A percentile compares a stretch with the other conserved stretches of the same genome.
Evolutionary conservation across 2,888 invertebrate genomes (phyloP).

Genomic region (Melipona bicolor): DNA sequence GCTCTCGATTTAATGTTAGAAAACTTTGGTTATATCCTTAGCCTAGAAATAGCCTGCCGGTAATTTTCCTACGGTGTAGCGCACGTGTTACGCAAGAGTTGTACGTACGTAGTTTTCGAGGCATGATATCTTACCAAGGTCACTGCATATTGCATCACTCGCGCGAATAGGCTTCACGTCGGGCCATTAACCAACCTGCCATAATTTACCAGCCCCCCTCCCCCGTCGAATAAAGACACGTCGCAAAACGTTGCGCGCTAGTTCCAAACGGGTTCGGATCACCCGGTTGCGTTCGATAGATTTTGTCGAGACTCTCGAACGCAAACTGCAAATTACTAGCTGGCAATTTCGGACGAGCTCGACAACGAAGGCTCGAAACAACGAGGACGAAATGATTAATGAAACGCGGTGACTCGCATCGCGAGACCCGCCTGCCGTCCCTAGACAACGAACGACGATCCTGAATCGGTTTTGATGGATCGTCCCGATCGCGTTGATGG

Average conservation of each 20-base stretch:
- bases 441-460: slow-evolving; percentile 23
- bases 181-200: slow-evolving; percentile 26
- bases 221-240: background rate
- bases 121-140: slow-evolving; percentile 20
- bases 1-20: too few species aligned
- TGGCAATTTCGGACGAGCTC: background rate
- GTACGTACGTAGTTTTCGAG: slow-evolving; percentile 31
- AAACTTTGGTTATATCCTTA: background rate
- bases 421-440: slow-evolving; percentile 4
- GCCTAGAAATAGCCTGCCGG: background rate
- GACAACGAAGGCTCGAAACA: background rate
- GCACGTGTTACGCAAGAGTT: slow-evolving; percentile 7
- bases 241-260: background rate
- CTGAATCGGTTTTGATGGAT: slow-evolving; percentile 56
- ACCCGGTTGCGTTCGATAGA: background rate
- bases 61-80: background rate
- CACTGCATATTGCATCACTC: slow-evolving; percentile 15
- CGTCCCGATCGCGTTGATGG: slow-evolving; percentile 60
- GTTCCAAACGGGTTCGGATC: background rate
- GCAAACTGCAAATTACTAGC: background rate
- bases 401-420: slow-evolving; percentile 8
- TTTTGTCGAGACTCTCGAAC: background rate
- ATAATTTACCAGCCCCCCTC: slow-evolving; percentile 15
- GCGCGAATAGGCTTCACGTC: background rate
- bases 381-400: slow-evolving; percentile 38